Percentiles rank a stretch among this genome's conserved stretches.
phyloP scores from a whole-genome alignment of 2,888 invertebrate genomes.

The Sminthurinus aureus region DNA sequence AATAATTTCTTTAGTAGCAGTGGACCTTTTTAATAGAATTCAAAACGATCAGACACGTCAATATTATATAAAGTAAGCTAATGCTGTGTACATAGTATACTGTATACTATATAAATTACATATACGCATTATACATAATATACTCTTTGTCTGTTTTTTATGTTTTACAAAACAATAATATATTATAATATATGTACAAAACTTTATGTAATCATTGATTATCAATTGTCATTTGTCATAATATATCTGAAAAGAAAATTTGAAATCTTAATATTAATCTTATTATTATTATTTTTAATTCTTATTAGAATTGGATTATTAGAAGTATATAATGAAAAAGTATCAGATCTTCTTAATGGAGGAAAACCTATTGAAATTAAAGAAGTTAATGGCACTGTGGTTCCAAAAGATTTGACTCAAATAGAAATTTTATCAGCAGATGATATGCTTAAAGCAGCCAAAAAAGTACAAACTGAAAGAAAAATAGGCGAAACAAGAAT shows the following conservation, averaged over 20 bases:
- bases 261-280: too few relatives aligned
- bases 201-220: too few relatives aligned
- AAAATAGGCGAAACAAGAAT: slow-evolving; percentile 82
- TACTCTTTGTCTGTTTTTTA: too few relatives aligned
- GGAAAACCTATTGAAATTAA: slow-evolving; percentile 66
- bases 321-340: slow-evolving; percentile 87
- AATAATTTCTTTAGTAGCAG: slow-evolving; percentile 76
- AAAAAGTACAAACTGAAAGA: slow-evolving; percentile 70
- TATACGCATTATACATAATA: too few relatives aligned
- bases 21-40: slow-evolving; percentile 73
- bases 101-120: too few relatives aligned
- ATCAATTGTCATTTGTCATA: too few relatives aligned
- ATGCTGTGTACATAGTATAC: too few relatives aligned
- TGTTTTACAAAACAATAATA: too few relatives aligned
- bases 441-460: slow-evolving; percentile 66
- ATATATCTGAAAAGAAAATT: too few relatives aligned
- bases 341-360: slow-evolving; percentile 76
- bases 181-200: too few relatives aligned
- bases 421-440: slow-evolving; percentile 70
- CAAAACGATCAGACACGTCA: slow-evolving; percentile 41
- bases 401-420: slow-evolving; percentile 71
- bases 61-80: slow-evolving; percentile 47
- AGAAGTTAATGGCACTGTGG: slow-evolving; percentile 69
- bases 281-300: too few relatives aligned
- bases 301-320: slow-evolving; percentile 78